A percentile compares a stretch with the other conserved stretches of the same genome.
phyloP scores from a whole-genome alignment of 1,140 invertebrate genomes.

The Teleopsis dalmanni region DNA sequence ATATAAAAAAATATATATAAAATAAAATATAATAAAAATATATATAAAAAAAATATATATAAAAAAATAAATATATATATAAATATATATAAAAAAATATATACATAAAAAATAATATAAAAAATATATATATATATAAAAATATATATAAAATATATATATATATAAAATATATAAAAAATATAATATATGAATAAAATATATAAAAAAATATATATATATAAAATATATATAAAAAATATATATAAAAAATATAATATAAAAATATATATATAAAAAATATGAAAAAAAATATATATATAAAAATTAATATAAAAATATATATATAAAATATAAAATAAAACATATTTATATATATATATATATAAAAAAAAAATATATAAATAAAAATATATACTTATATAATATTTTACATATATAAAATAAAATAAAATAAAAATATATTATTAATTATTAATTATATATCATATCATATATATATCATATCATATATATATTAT shows the following conservation, averaged over 20 bases:
- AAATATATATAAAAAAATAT: too few species aligned
- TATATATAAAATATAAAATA: slow-evolving; percentile 7
- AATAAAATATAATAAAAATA: too few species aligned
- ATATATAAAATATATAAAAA: slow-evolving; percentile 2
- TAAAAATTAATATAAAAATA: slow-evolving; percentile 3
- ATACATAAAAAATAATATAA: too few species aligned
- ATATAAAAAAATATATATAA: too few species aligned
- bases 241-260: slow-evolving; percentile 1
- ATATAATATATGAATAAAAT: neutral
- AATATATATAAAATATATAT: slow-evolving; percentile 2
- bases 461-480: slow-evolving; percentile 3
- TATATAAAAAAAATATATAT: too few species aligned
- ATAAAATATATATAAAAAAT: neutral
- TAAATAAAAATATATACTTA: neutral
- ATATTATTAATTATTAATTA: neutral
- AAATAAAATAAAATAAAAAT: neutral
- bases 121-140: slow-evolving; percentile 3
- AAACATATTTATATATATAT: too few species aligned
- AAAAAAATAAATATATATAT: too few species aligned
- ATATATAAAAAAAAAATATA: neutral
- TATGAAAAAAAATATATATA: neutral
- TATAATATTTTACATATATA: neutral
- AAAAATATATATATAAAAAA: slow-evolving; percentile 3
- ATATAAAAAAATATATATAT: slow-evolving; percentile 1
- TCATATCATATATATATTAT: slow-evolving; percentile 4